Evolutionary conservation across 1,140 invertebrate genomes (phyloP).

Genomic region (Notospermus geniculatus): DNA sequence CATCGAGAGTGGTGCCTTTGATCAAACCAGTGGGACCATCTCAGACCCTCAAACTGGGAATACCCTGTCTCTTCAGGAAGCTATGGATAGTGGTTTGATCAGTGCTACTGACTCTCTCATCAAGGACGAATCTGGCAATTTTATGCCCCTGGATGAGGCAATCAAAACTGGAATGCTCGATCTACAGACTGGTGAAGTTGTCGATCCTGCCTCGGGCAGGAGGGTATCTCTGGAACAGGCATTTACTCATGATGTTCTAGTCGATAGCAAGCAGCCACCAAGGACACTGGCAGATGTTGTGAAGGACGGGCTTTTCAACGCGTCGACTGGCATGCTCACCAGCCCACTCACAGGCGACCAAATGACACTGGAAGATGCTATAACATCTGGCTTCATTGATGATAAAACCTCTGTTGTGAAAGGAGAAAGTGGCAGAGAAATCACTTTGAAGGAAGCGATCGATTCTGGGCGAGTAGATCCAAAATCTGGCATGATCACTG

Average conservation of each 20-base stretch:
- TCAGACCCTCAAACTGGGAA: slow-evolving; percentile 49
- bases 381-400: slow-evolving; percentile 2
- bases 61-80: slow-evolving; percentile 66
- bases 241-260: background rate
- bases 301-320: slow-evolving; percentile 78
- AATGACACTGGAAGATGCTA: slow-evolving; percentile 8
- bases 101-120: slow-evolving; percentile 63
- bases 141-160: no score
- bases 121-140: no score
- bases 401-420: slow-evolving; percentile 68
- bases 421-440: slow-evolving; percentile 70
- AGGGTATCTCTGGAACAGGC: slow-evolving; percentile 26
- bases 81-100: slow-evolving; percentile 70
- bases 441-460: slow-evolving; percentile 54
- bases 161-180: slow-evolving; percentile 54
- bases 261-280: background rate
- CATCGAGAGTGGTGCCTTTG: slow-evolving; percentile 74
- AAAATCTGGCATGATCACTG: background rate
- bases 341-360: slow-evolving; percentile 60
- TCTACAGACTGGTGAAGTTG: slow-evolving; percentile 73
- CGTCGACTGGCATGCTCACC: slow-evolving; percentile 62
- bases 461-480: slow-evolving; percentile 26
- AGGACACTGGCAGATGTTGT: slow-evolving; percentile 77
- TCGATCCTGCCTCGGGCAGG: slow-evolving; percentile 63
- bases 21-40: slow-evolving; percentile 72